Conservation (phyloP, 2,797 vertebrate genomes). For the Apodemus agrarius region DNA sequence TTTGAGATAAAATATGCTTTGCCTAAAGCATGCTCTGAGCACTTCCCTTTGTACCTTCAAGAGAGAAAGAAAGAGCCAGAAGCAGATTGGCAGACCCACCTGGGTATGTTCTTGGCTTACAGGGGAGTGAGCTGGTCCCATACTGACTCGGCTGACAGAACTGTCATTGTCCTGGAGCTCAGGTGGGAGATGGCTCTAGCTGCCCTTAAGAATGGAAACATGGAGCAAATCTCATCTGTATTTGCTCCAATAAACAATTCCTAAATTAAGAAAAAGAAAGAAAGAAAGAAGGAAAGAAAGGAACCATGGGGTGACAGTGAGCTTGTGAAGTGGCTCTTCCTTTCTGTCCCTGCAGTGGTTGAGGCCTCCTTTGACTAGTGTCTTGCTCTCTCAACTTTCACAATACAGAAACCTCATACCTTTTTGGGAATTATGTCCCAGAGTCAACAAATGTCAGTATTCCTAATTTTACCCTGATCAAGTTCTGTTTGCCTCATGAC, state of each 20-base stretch:
- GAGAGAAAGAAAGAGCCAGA: conserved; percentile 34
- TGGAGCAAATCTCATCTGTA: too few relatives aligned
- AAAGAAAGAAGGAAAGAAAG: neutral
- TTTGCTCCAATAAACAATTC: too few relatives aligned
- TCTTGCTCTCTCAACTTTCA: neutral
- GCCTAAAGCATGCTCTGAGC: conserved; percentile 66
- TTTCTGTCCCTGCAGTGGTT: rapidly evolving
- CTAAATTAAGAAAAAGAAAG: too few relatives aligned
- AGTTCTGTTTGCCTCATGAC: neutral
- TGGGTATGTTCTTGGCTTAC: neutral
- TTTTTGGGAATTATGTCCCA: conserved; percentile 34
- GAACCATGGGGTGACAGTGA: neutral
- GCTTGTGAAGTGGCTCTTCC: neutral
- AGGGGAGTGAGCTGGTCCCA: neutral
- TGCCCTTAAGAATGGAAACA: neutral
- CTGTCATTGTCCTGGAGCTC: neutral
- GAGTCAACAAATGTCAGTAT: neutral
- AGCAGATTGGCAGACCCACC: conserved; percentile 37
- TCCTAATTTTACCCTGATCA: neutral
- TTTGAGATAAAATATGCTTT: conserved; percentile 65
- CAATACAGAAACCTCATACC: neutral
- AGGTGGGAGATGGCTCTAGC: rapidly evolving
- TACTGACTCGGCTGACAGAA: neutral
- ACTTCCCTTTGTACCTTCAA: conserved; percentile 64
- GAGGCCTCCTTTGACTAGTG: neutral